phyloP scores from a whole-genome alignment of 2,113 vertebrate species.

The Philantomba maxwellii region DNA sequence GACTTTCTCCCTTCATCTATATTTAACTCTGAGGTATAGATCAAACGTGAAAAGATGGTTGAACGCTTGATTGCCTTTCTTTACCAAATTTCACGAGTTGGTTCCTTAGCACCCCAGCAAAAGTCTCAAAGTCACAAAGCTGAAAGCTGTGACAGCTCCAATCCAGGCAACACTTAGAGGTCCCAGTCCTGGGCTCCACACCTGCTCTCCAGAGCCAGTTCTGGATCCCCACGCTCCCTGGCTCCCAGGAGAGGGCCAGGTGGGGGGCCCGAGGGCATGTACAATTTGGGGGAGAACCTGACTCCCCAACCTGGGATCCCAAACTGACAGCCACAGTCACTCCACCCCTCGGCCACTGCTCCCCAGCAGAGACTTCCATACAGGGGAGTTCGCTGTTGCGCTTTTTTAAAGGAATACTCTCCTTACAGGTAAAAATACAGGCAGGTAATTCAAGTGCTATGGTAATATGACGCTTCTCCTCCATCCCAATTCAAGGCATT shows the following conservation, averaged over 20 bases:
- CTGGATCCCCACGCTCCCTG: accelerated
- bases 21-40: neutral
- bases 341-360: accelerated
- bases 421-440: neutral
- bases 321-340: neutral
- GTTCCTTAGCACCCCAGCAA: neutral
- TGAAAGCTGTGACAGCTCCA: accelerated
- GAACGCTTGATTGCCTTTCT: accelerated
- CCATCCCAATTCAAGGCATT: too few relatives aligned
- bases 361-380: accelerated
- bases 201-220: neutral
- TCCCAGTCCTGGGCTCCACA: neutral
- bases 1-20: neutral
- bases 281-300: too few relatives aligned
- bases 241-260: accelerated
- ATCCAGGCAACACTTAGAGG: too few relatives aligned
- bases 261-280: neutral
- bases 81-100: neutral
- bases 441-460: neutral
- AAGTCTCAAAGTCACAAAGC: neutral
- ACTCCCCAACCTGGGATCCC: neutral
- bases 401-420: accelerated
- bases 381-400: accelerated
- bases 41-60: accelerated
- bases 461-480: accelerated